phyloP scores from a whole-genome alignment of 2,888 invertebrate species.

The Diarsia dahlii region DNA sequence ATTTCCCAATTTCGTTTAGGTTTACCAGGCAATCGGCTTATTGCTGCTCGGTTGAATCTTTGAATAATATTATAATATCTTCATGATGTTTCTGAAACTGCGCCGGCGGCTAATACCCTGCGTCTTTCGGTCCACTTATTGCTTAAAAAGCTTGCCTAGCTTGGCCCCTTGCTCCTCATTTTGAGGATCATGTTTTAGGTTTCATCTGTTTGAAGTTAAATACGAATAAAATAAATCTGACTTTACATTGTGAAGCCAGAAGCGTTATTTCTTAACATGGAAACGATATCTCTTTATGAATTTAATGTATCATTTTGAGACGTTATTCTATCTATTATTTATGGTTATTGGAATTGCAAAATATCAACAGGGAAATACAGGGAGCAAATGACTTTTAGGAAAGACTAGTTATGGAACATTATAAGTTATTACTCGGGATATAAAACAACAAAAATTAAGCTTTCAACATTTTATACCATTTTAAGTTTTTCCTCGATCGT shows the following conservation, averaged over 20 bases:
- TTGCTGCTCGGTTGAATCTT: conserved; percentile 41
- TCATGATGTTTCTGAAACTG: conserved; percentile 37
- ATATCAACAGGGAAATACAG: not conserved
- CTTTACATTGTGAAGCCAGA: conserved; percentile 6
- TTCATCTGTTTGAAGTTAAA: conserved; percentile 18
- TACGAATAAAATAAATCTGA: not conserved
- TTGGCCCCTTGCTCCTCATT: conserved; percentile 8
- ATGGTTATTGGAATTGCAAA: not conserved
- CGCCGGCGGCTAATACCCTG: conserved; percentile 37
- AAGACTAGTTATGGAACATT: not conserved
- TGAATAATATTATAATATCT: conserved; percentile 57
- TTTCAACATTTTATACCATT: not conserved
- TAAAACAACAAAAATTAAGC: not conserved
- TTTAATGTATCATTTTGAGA: not conserved
- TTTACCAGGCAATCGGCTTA: conserved; percentile 61
- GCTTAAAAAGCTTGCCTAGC: conserved; percentile 27
- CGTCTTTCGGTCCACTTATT: conserved; percentile 33
- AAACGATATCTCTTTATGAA: not conserved
- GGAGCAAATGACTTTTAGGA: not conserved
- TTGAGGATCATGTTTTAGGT: not conserved
- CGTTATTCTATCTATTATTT: not conserved
- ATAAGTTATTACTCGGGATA: not conserved
- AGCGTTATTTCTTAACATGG: not conserved
- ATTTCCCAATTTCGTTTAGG: conserved; percentile 49
- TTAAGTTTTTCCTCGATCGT: not conserved